Evolutionary conservation across 2,888 invertebrate genomes (phyloP).

Genomic region (Tanypteryx hageni): DNA sequence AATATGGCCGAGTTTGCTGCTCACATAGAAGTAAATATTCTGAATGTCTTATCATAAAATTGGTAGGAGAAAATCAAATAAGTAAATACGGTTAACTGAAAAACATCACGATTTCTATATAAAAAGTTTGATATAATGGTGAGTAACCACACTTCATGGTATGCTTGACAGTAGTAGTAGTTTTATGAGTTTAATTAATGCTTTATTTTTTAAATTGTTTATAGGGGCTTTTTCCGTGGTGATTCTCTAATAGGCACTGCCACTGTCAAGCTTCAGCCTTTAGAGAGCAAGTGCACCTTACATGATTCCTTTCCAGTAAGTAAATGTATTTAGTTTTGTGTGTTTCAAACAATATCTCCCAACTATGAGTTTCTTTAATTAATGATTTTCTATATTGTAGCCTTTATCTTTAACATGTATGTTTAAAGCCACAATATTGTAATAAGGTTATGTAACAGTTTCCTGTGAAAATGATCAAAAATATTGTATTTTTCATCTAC

Average conservation of each 20-base stretch:
- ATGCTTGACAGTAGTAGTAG: not conserved
- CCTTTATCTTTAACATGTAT: not conserved
- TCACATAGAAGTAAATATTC: too few species aligned
- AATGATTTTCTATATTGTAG: too few species aligned
- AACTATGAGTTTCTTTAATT: too few species aligned
- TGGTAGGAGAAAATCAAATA: too few species aligned
- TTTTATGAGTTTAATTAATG: not conserved
- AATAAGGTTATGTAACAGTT: not conserved
- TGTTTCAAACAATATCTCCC: not conserved
- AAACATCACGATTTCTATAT: not conserved
- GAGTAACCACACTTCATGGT: not conserved
- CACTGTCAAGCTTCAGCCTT: conserved; percentile 89
- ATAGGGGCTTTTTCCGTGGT: conserved; percentile 94
- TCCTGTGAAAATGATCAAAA: not conserved
- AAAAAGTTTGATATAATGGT: conserved; percentile 66
- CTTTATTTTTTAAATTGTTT: conserved; percentile 75
- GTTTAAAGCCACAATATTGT: not conserved
- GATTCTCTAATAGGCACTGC: conserved; percentile 91
- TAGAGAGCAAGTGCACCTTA: conserved; percentile 91
- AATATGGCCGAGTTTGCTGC: too few species aligned
- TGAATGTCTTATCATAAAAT: too few species aligned
- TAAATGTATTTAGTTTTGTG: conserved; percentile 70
- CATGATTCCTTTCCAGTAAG: conserved; percentile 96
- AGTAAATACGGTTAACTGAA: not conserved
- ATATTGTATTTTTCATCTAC: not conserved